A percentile compares a stretch with the other conserved stretches of the same genome.
Evolutionary conservation across 35 echinoderm and acorn worm species (phyloP).

Genomic region (Strongylocentrotus purpuratus): DNA sequence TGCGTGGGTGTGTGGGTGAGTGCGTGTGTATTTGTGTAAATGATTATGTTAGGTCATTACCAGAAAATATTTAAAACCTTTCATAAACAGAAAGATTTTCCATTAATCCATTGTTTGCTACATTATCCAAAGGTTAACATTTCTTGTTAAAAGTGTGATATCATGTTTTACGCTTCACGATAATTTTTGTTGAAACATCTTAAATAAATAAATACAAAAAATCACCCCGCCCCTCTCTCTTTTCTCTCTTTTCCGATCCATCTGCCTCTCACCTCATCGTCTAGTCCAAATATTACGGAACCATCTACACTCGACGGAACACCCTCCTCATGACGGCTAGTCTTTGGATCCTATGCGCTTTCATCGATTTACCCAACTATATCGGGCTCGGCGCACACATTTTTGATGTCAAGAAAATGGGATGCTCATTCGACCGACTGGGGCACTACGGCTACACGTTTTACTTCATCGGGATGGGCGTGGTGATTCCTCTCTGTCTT

Average conservation of each 20-base stretch:
- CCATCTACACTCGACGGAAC: constrained; percentile 58
- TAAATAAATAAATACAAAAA: not conserved
- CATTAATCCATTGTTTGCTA: too few species aligned
- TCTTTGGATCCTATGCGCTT: constrained; percentile 54
- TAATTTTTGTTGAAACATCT: too few species aligned
- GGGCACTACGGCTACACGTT: constrained; percentile 61
- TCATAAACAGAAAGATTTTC: too few species aligned
- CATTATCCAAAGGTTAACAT: too few species aligned
- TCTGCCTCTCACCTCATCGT: not conserved
- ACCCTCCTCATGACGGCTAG: constrained; percentile 52
- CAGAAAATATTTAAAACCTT: too few species aligned
- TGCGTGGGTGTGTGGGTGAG: too few species aligned
- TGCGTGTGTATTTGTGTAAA: too few species aligned
- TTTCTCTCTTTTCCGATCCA: not conserved
- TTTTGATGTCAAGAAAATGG: constrained; percentile 65
- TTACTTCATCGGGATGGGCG: constrained; percentile 60
- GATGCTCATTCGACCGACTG: constrained; percentile 67
- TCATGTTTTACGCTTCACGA: too few species aligned
- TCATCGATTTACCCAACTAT: constrained; percentile 66
- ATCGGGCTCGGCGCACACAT: constrained; percentile 52
- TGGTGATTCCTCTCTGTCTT: constrained; percentile 42
- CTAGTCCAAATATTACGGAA: constrained; percentile 32
- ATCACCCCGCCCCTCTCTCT: not conserved
- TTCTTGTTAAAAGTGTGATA: too few species aligned
- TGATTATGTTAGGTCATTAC: too few species aligned